Evolutionary conservation across 2,888 invertebrate species (phyloP), one percentile per base, ranked within the genome.

Genomic region (Tethea ocularis): DNA sequence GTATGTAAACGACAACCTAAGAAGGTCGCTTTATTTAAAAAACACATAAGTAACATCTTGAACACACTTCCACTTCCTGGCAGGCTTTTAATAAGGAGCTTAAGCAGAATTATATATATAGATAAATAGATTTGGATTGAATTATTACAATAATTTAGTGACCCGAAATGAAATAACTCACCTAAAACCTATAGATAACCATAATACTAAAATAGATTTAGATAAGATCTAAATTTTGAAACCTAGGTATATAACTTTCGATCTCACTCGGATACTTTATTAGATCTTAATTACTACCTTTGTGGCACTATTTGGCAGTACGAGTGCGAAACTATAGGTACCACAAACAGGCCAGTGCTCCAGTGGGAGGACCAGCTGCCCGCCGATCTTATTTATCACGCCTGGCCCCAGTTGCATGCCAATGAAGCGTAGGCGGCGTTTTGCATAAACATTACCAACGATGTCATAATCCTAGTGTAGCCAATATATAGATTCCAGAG

Each of bases 401-500:
- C 68, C 66, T n/a, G 71, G 82, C 77, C 83, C 82, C 75, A 84
- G 82, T 80, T 86, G 83, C 88, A 88, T 87, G 80, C 78, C 83
- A 84, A 88, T 86, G 80, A 82, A 60, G 83, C 84, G 91, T 89
- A 82, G 90, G 91, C 79, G 81, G 66, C 67, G 64, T 75, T 84
- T 80, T 83, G 87, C 88, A 85, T 85, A 82, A 83, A 86, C 84
- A 85, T 84, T 81, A 82, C 82, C 68, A 72, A 69, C 71, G 73
- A 79, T 86, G 84, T 84, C 85, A 83, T 85, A 84, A 85, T 80
- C 74, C 73, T 67, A 69, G 56, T 67, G 62, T 71, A 68, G 68
- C 71, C 71, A 71, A 72, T 68, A 46, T 46, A 20, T 46, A 46
- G 46, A 20, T 20, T 46, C 20, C 46, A 46, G 10, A 46, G 46